Base-by-base conservation (phyloP, 2,888 invertebrate species). In the Phanerotoma sp. region DNA sequence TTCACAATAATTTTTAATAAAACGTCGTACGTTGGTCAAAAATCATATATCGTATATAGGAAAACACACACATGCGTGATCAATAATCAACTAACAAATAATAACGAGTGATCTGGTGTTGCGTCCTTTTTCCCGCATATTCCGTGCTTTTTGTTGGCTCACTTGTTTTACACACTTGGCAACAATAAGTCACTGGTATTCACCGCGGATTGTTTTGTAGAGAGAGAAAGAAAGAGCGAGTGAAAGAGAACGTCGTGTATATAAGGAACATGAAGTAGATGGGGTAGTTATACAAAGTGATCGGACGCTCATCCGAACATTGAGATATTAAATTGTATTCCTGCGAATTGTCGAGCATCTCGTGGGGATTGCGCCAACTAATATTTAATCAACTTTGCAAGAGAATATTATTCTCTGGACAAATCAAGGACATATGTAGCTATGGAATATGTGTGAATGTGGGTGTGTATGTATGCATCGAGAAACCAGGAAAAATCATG, bases 321-420 rank as follows among this genome's bases (percentile, higher is more conserved):
- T 54, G 54, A 54, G 54, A 54, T 54, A 54, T 54, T 54, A 54
- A 54, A 54, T 54, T 50, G 54, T 54, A 54, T 54, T 54, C 44
- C 54, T 49, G 49, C 45, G 54, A 50, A 54, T 49, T 54, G 54
- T 54, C 49, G 60, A 57, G 58, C 44, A 48, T 59, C 51, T 56
- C 60, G 62, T 6, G 49, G 49, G 54, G 40, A 49, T 49, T 61
- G 65, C 61, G 61, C 63, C 65, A 62, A 67, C 71, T 72, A 70
- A 75, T 74, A 74, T 75, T 75, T 75, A 75, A 75, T 75, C 75
- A 75, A 74, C 74, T 72, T 72, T 69, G 63, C 67, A 66, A 68
- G 64, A 68, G 73, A 72, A 69, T 69, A 71, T 72, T 73, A 73
- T 74, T 74, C 72, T 72, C 70, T 60, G 64, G 71, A 72, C 72